Percentiles rank a stretch among this genome's conserved stretches.
Evolutionary conservation across 2,113 vertebrate species (phyloP).

Genomic region (human): GRCh38 chr4:186863001-186863500

Average conservation of each 20-base stretch:
- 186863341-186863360: neutral
- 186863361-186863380: rapidly evolving
- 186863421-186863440: neutral
- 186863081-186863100: neutral
- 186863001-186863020: neutral
- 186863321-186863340: no score
- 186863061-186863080: no score
- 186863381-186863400: neutral
- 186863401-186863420: neutral
- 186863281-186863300: neutral
- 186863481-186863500: neutral
- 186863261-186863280: neutral
- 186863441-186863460: neutral
- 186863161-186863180: rapidly evolving
- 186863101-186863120: neutral
- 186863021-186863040: neutral
- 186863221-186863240: no score
- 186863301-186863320: neutral
- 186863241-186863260: neutral
- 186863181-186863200: neutral
- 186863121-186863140: neutral
- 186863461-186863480: neutral
- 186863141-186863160: neutral
- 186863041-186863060: neutral
- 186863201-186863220: neutral